Base-by-base conservation (phyloP, 2,113 vertebrate genomes). In the Leptocoma aspasia region DNA sequence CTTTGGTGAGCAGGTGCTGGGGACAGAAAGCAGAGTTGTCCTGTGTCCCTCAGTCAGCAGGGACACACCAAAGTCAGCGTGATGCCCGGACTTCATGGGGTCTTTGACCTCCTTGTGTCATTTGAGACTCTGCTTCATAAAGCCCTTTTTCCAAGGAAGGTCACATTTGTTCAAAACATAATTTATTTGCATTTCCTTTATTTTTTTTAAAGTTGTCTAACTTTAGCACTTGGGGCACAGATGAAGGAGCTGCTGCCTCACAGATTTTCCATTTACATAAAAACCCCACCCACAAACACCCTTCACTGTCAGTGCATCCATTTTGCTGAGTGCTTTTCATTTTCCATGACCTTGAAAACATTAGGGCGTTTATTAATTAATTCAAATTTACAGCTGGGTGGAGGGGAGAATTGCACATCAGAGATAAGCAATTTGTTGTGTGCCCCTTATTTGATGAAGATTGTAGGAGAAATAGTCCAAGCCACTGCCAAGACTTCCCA, bases 261-360 rank as follows among this genome's bases (percentile, higher is more conserved):
- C 26, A 82, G 22, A 50, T 86, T 94, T 84, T 11, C 2, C 19
- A 82, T 82, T 93, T 89, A 31, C 73, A 82, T 89, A 27, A 82
- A 82, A 84, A 45, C n/a, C 13, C 42, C 75, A 79, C 57, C 61
- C 75, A 76, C 72, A 82, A 87, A 78, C 68, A 83, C 66, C 73
- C 85, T 72, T 89, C 50, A 18, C 80, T 92, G 78, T 83, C 88
- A 93, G 42, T 87, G 89, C 89, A 87, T 82, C 89, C 61, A 28
- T 89, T 94, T 89, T 95, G 61, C 80, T 79, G 91, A 77, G 73
- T 80, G 89, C 83, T 59, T 96, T 94, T 97, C 66, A 92, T 95
- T 96, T 92, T 54, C 89, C n/a, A 5, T 96, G 95, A 95, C 96
- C 95, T 96, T 96, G 92, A 94, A 95, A 94, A 89, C 69, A 66